phyloP scores from a whole-genome alignment of 2,888 invertebrate genomes.

The Flexamia atlantica region DNA sequence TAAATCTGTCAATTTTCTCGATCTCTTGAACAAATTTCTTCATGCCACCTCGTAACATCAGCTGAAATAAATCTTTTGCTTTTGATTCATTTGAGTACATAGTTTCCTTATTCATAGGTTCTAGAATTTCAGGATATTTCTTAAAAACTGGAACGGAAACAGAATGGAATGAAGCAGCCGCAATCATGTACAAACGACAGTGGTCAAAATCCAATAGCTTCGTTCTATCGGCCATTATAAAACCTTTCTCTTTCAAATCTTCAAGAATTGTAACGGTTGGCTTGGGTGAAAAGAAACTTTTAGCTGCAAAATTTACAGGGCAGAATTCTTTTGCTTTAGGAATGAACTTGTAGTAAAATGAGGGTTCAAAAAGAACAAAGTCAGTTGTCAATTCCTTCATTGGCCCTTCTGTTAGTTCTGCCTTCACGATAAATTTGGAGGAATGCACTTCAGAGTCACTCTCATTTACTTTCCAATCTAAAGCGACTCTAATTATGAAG shows the following conservation, averaged over 20 bases:
- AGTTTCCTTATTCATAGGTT: neutral
- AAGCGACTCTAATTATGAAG: neutral
- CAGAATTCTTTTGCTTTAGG: neutral
- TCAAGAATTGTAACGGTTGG: slow-evolving; percentile 20
- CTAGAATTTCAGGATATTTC: slow-evolving; percentile 30
- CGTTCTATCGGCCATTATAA: slow-evolving; percentile 19
- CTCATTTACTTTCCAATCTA: neutral
- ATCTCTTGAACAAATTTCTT: neutral
- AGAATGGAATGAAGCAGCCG: slow-evolving; percentile 28
- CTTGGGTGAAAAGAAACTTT: slow-evolving; percentile 27
- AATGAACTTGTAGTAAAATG: slow-evolving; percentile 32
- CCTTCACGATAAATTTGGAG: slow-evolving; percentile 24
- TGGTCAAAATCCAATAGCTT: slow-evolving; percentile 49
- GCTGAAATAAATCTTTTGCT: neutral
- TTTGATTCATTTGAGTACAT: slow-evolving; percentile 24
- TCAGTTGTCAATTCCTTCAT: slow-evolving; percentile 4
- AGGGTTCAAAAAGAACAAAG: neutral
- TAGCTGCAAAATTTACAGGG: slow-evolving; percentile 1
- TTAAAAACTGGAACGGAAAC: slow-evolving; percentile 29
- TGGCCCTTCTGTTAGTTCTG: neutral
- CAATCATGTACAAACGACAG: neutral
- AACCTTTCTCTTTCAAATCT: slow-evolving; percentile 46
- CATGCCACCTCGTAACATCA: neutral
- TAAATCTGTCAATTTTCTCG: slow-evolving; percentile 5
- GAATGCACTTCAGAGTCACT: neutral